Evolutionary conservation across 2,888 invertebrate species (phyloP).

Genomic region (Hypercompe scribonia): DNA sequence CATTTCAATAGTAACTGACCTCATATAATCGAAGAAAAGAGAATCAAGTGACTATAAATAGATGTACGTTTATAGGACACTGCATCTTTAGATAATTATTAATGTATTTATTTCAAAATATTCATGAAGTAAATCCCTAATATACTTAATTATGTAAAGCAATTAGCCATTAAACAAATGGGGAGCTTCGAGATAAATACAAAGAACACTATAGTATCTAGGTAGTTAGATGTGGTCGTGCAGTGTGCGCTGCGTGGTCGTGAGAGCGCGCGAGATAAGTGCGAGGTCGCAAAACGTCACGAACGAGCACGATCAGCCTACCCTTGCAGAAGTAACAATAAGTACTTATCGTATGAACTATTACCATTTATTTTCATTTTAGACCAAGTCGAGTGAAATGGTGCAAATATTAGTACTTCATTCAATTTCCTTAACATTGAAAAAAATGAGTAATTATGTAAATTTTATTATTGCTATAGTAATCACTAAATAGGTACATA

Average conservation of each 20-base stretch:
- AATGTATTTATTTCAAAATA: neutral
- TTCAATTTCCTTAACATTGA: too few relatives aligned
- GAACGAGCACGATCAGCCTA: conserved; percentile 65
- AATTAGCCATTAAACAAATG: conserved; percentile 19
- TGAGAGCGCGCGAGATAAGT: conserved; percentile 82
- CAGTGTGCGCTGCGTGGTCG: conserved; percentile 77
- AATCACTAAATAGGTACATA: too few relatives aligned
- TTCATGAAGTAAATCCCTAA: neutral
- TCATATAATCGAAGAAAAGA: too few relatives aligned
- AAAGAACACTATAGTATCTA: conserved; percentile 22
- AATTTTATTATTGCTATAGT: too few relatives aligned
- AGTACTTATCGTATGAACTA: conserved; percentile 22
- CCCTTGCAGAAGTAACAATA: conserved; percentile 45
- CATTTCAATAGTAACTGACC: too few relatives aligned
- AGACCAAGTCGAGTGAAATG: neutral
- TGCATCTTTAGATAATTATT: neutral
- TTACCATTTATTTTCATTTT: conserved; percentile 13
- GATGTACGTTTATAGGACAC: too few relatives aligned
- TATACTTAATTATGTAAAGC: conserved; percentile 12
- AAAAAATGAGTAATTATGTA: too few relatives aligned
- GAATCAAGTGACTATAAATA: too few relatives aligned
- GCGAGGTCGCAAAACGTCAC: conserved; percentile 78
- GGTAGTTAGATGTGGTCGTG: conserved; percentile 66
- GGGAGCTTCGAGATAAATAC: conserved; percentile 17
- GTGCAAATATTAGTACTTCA: neutral